Evolutionary conservation across 2,113 vertebrate genomes (phyloP), one percentile per base, ranked within the genome.

Genomic region (Nycticebus coucang): DNA sequence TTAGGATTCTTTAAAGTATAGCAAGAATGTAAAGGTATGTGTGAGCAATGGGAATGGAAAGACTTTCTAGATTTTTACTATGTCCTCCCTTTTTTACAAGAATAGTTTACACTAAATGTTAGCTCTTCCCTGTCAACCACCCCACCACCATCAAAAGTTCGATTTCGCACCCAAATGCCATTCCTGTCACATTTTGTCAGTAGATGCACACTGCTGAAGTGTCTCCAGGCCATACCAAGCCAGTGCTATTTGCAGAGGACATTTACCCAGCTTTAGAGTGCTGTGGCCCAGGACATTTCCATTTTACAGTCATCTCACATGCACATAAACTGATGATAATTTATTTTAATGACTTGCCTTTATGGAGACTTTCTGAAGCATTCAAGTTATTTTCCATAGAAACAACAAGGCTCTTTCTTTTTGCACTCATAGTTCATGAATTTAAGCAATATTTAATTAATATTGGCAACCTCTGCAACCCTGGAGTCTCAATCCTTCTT

Each of bases 151-250:
- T 83, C 92, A 55, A 83, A 66, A 95, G 87, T 37, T 37, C 17
- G n/a, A 62, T 85, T 78, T 95, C 84, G 92, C 89, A 81, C 89
- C 75, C 92, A 96, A 94, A 96, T 94, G 93, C 89, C 95, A 81
- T 37, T 35, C 26, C 79, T 4, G 86, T 89, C 93, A 85, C 97
- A 96, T 96, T 97, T 94, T 66, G 28, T 75, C 78, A 37, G 82
- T 66, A 37, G 19, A 41, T 19, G 71, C 64, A 30, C 41, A 7
- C 84, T 71, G 18, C 72, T 26, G 30, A 59, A 75, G 91, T 87
- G 55, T 88, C 89, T 83, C 81, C 92, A 45, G 5, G 0, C 57
- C 12, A 37, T 85, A 55, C 53, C 62, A 59, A 77, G 59, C 41
- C 78, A 21, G 7, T 12, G 93, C 87, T 93, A 89, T 96, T 87